phyloP scores from a whole-genome alignment of 1,140 invertebrate species.

The Drosophila fuyamai region DNA sequence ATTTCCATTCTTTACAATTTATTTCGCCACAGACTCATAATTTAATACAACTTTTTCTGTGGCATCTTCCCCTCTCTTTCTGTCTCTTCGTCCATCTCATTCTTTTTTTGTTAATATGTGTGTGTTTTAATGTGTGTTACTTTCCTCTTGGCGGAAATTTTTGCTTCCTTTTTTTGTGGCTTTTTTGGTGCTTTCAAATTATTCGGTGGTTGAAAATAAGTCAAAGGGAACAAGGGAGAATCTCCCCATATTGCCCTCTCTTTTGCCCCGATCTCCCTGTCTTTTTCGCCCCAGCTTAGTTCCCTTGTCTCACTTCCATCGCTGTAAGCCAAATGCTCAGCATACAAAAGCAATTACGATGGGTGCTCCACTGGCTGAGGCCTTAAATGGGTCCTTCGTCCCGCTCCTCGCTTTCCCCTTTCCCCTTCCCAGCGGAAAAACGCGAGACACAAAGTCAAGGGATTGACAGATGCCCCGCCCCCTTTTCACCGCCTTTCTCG shows the following conservation, averaged over 20 bases:
- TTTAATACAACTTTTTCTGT: constrained; percentile 55
- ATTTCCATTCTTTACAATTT: constrained; percentile 67
- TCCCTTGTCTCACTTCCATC: constrained; percentile 41
- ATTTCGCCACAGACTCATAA: constrained; percentile 60
- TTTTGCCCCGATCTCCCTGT: not conserved
- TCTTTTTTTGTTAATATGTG: constrained; percentile 12
- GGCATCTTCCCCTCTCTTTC: not conserved
- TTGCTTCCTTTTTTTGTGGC: constrained; percentile 44
- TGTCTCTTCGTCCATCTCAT: not conserved
- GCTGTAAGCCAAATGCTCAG: constrained; percentile 50
- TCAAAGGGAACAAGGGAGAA: constrained; percentile 4
- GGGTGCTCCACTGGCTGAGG: constrained; percentile 22
- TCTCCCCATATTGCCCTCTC: not conserved
- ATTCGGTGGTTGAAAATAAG: constrained; percentile 41
- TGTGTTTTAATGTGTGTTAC: constrained; percentile 37
- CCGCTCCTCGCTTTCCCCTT: not conserved
- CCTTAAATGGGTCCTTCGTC: constrained; percentile 15
- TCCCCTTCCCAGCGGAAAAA: constrained; percentile 3
- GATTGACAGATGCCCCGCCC: constrained; percentile 39
- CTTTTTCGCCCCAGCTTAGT: constrained; percentile 14
- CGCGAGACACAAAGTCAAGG: constrained; percentile 27
- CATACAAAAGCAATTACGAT: constrained; percentile 69
- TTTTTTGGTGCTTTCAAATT: constrained; percentile 40
- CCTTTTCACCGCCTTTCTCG: not conserved
- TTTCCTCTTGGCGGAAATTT: constrained; percentile 49